These are phyloP conservation scores for Chaetodon trifascialis DNA, from an alignment of 2,113 vertebrate species.

Conservation along the genomic window DNA sequence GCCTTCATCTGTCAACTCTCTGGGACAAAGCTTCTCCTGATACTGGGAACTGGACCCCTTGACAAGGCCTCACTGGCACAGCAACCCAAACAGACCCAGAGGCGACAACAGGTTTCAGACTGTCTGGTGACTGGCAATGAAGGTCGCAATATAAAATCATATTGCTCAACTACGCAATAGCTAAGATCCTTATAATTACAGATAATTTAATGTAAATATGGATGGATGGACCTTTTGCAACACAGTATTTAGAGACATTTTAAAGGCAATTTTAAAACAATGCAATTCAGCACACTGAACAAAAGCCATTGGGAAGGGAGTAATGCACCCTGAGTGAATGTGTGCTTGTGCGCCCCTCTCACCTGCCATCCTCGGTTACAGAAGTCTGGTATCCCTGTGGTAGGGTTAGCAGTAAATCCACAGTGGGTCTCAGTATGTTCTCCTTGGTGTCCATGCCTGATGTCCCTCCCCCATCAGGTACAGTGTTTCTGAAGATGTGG, in stretches of 20 bases:
- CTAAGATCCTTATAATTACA: neutral
- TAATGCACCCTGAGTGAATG: neutral
- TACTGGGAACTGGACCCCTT: constrained; percentile 32
- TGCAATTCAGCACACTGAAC: neutral
- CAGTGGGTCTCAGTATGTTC: constrained; percentile 77
- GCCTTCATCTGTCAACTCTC: constrained; percentile 33
- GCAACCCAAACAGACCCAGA: constrained; percentile 38
- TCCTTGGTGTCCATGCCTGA: constrained; percentile 85
- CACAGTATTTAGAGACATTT: neutral
- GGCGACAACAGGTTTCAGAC: constrained; percentile 1
- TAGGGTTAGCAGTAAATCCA: constrained; percentile 87
- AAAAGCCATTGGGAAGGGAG: neutral
- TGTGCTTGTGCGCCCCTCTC: constrained; percentile 47
- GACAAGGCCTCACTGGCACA: constrained; percentile 52
- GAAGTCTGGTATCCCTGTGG: constrained; percentile 86
- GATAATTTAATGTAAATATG: neutral
- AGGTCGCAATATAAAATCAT: neutral
- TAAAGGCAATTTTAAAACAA: neutral
- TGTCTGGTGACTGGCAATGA: constrained; percentile 15
- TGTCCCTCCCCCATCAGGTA: constrained; percentile 80
- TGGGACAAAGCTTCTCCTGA: constrained; percentile 58
- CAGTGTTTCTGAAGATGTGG: constrained; percentile 75
- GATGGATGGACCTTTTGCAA: neutral
- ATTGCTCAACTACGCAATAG: neutral
- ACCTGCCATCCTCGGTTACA: constrained; percentile 89